Evolutionary conservation across 2,888 invertebrate genomes (phyloP), one percentile per base, ranked within the genome.

Genomic region (Brachypterus glaber): DNA sequence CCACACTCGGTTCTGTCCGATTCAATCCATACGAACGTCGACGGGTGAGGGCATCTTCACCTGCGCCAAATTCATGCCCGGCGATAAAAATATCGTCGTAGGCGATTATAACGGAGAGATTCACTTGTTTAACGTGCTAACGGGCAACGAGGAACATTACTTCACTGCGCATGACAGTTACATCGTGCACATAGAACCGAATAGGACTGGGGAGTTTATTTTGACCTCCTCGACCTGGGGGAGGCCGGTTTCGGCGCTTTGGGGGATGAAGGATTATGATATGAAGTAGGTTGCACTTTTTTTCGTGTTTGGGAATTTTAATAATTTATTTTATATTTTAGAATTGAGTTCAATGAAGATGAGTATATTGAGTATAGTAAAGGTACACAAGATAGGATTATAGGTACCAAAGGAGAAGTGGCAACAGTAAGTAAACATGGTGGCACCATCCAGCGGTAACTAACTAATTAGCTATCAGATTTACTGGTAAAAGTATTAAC

Each of bases 291-390:
- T 67, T 5, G 12, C 21, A 11, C 12, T 11, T 27, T 36, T 11
- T 27, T 21, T 7, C 7, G 21, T 39, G 5, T 21, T 35, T 38
- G 26, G 31, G 17, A 13, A 15, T 5, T 5, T 16, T 30, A 30
- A 29, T 21, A 21, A 21, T 37, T 21, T 34, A 33, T 18, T 40
- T 4, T 25, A 25, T 41, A 43, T 29, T 37, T 32, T 44, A 50
- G 17, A 17, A 21, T 27, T 52, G 71, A 80, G 17, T 73, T 92
- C 49, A 79, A 84, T 51, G 81, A 83, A 47, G 91, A 95, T 49
- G 86, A 88, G 51, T 86, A 92, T 61, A 84, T 89, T 18, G 93
- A 95, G 61, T 95, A 95, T 64, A 87, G 87, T 49, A 91, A 92
- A 63, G 66, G 80, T 47, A 66, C 74, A 0, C 88, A 92, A 63